A percentile compares a stretch with the other conserved stretches of the same genome.
phyloP scores from a whole-genome alignment of 1,140 invertebrate genomes.

The Cydia splendana region DNA sequence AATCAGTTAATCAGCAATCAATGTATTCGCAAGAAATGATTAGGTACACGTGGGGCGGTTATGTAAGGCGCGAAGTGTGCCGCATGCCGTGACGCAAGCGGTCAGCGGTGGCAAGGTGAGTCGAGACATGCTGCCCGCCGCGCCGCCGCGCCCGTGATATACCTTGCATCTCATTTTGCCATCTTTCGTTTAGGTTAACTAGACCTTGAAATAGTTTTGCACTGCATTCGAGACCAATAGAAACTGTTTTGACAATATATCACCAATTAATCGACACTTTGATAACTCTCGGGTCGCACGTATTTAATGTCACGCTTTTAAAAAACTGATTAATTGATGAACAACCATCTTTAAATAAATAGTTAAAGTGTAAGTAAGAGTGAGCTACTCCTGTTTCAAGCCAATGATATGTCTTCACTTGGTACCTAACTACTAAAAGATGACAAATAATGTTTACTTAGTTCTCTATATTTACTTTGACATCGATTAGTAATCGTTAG shows the following conservation, averaged over 20 bases:
- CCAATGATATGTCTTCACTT: no score
- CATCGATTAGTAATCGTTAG: slow-evolving; percentile 10
- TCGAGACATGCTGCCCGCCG: slow-evolving; percentile 37
- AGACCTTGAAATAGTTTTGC: background rate
- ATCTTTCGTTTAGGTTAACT: background rate
- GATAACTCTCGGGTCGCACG: slow-evolving; percentile 4
- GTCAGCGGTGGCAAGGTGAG: slow-evolving; percentile 41
- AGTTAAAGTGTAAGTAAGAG: no score
- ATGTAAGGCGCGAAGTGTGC: slow-evolving; percentile 38
- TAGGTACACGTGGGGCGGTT: slow-evolving; percentile 22
- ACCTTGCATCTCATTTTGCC: background rate
- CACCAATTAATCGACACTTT: background rate
- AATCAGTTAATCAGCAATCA: slow-evolving; percentile 34
- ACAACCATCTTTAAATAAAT: no score
- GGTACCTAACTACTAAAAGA: background rate
- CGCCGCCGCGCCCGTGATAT: slow-evolving; percentile 25
- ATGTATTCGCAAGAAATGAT: slow-evolving; percentile 22
- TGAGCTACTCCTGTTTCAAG: no score
- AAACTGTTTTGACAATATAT: background rate
- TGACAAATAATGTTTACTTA: background rate
- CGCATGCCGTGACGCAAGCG: slow-evolving; percentile 33
- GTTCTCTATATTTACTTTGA: background rate
- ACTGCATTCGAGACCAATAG: background rate
- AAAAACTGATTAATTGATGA: no score
- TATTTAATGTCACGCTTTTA: background rate